phyloP scores from a whole-genome alignment of 2,888 invertebrate genomes.

The Xestia sexstrigata region DNA sequence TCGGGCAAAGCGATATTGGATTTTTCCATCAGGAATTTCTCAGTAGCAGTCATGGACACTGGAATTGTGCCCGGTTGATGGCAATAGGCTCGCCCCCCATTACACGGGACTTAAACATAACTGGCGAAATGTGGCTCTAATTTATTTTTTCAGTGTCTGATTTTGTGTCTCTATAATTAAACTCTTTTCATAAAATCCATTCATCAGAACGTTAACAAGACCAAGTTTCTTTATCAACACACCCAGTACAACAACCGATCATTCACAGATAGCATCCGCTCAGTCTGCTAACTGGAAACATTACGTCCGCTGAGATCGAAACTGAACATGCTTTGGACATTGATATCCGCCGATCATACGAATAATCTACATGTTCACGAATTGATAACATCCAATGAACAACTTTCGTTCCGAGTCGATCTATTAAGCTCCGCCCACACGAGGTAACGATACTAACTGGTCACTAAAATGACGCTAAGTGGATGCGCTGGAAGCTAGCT shows the following conservation, averaged over 20 bases:
- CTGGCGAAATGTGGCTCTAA: not conserved
- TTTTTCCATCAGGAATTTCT: too few relatives aligned
- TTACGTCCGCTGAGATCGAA: conserved; percentile 53
- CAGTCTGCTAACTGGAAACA: conserved; percentile 47
- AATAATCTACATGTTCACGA: conserved; percentile 83
- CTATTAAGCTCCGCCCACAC: conserved; percentile 87
- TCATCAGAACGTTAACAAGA: not conserved
- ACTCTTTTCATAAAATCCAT: not conserved
- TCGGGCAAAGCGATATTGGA: too few relatives aligned
- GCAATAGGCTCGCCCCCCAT: too few relatives aligned
- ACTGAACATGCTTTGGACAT: conserved; percentile 55
- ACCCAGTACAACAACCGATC: conserved; percentile 9
- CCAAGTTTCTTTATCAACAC: not conserved
- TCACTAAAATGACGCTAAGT: conserved; percentile 77
- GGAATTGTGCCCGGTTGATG: too few relatives aligned
- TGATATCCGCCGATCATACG: conserved; percentile 74
- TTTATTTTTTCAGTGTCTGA: not conserved
- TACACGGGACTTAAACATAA: too few relatives aligned
- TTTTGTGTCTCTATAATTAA: not conserved
- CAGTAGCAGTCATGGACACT: too few relatives aligned
- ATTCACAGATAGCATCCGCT: conserved; percentile 19
- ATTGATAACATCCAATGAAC: conserved; percentile 88
- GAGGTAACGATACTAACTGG: conserved; percentile 75
- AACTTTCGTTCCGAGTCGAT: conserved; percentile 83
- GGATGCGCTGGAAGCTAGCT: not conserved